Percentiles rank a stretch among this genome's conserved stretches.
phyloP scores from a whole-genome alignment of 2,888 invertebrate species.

The Parnassius glacialis region DNA sequence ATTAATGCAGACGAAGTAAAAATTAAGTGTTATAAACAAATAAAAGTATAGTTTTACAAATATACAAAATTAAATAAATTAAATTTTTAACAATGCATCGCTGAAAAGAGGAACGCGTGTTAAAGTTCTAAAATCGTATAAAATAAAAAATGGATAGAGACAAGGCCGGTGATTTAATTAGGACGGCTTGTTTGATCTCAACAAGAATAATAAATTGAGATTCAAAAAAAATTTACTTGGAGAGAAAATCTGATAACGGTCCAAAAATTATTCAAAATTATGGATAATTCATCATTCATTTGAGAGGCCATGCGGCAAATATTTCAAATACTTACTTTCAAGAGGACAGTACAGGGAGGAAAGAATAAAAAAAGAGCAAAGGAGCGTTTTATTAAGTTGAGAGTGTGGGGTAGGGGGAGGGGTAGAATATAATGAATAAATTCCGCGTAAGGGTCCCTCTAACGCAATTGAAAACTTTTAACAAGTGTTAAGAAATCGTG shows the following conservation, averaged over 20 bases:
- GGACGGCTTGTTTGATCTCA: conserved; percentile 17
- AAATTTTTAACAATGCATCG: too few relatives aligned
- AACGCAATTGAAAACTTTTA: conserved; percentile 81
- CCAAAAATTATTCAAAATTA: conserved; percentile 63
- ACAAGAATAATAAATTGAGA: conserved; percentile 20
- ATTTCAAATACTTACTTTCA: conserved; percentile 73
- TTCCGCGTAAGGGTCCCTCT: conserved; percentile 72
- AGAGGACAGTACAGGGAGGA: conserved; percentile 49
- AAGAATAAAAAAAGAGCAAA: conserved; percentile 65
- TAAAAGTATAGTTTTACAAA: too few relatives aligned
- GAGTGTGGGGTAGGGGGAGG: conserved; percentile 43
- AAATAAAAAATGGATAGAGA: too few relatives aligned
- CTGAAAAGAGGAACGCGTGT: too few relatives aligned
- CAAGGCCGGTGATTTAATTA: too few relatives aligned
- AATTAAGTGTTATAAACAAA: too few relatives aligned
- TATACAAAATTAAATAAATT: too few relatives aligned
- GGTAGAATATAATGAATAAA: conserved; percentile 77
- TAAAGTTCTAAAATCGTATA: too few relatives aligned
- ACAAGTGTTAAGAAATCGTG: conserved; percentile 79
- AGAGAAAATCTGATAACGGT: conserved; percentile 45
- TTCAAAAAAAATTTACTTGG: conserved; percentile 30
- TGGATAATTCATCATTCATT: conserved; percentile 74
- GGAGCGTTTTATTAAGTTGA: conserved; percentile 72
- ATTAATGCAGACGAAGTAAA: too few relatives aligned
- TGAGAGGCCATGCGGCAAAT: conserved; percentile 71